Base-by-base conservation (phyloP, 2,888 invertebrate species). In the Oxytorus armatus region DNA sequence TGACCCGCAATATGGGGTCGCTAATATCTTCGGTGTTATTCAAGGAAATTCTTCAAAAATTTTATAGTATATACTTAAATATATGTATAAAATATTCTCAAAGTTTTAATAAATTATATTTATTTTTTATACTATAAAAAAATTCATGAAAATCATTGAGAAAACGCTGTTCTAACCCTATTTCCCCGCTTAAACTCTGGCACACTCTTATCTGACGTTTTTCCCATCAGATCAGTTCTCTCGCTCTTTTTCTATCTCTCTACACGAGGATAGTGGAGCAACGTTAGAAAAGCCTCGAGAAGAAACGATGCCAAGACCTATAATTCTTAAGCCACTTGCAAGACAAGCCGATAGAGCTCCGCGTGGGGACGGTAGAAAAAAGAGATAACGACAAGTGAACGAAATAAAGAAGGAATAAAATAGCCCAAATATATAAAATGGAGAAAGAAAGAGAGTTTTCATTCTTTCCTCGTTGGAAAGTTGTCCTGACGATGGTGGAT, bases 261-360 rank as follows among this genome's bases (percentile, higher is more conserved):
- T n/a, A n/a, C n/a, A 1, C 25, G 29, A 55, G 29, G 33, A 29
- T 18, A 21, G 55, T 25, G 29, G 51, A 57, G 57, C 49, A 57
- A 65, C 59, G 69, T 63, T 57, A 36, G 14, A n/a, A 33, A n/a
- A 36, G 49, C 65, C 69, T 14, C 16, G 69, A 25, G 42, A 42
- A 63, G 53, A 66, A 11, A 5, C 57, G 47, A 70, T n/a, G 75
- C 70, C 65, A 66, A 69, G 70, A 79, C 70, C 77, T 75, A 77
- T 81, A 78, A 81, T 81, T 78, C 74, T 81, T 81, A 77, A 77
- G 74, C 81, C 78, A 77, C 78, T 81, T 74, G 77, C 75, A 74
- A 81, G 70, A 81, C 74, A 69, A 78, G 78, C 73, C 72, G 73
- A 49, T 63, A 42, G 75, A 79, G 69, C 65, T 25, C 5, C 29